Conservation (phyloP, 2,888 invertebrate species). For the Nomada lathburiana region DNA sequence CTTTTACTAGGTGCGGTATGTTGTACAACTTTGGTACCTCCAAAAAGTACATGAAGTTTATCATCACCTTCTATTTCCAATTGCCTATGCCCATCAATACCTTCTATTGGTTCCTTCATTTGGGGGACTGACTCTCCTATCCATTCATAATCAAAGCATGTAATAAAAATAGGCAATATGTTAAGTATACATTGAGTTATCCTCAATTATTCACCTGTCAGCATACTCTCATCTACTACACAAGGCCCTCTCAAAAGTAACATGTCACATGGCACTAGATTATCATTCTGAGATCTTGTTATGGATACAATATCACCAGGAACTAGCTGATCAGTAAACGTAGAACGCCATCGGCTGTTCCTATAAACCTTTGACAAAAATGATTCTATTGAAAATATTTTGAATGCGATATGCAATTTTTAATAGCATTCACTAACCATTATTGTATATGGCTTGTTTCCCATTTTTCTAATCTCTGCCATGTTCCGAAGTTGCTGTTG, state of each 20-base stretch:
- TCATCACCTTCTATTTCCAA: conserved; percentile 95
- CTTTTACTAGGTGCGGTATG: conserved; percentile 96
- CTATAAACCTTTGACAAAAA: conserved; percentile 90
- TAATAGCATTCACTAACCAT: conserved; percentile 84
- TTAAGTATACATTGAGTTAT: not conserved
- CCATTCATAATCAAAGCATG: conserved; percentile 37
- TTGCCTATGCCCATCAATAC: conserved; percentile 87
- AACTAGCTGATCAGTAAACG: conserved; percentile 94
- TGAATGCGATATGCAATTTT: not conserved
- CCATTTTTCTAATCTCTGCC: conserved; percentile 99
- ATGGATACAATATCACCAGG: conserved; percentile 99
- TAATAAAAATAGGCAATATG: not conserved
- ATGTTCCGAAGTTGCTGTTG: conserved; percentile 99
- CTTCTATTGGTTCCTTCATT: conserved; percentile 98
- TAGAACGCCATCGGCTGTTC: conserved; percentile 94
- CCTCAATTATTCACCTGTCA: conserved; percentile 89
- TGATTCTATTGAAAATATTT: conserved; percentile 16
- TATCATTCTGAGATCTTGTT: conserved; percentile 94
- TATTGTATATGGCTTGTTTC: conserved; percentile 97
- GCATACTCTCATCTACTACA: conserved; percentile 99
- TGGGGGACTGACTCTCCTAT: conserved; percentile 97
- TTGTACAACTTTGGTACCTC: conserved; percentile 99
- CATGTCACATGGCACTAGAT: conserved; percentile 98
- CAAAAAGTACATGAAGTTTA: conserved; percentile 96
- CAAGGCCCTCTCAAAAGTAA: conserved; percentile 97